Percentiles rank a stretch among this genome's conserved stretches.
These are phyloP conservation scores for Hippotragus niger DNA, from an alignment of 2,113 vertebrate genomes.

Conservation along the genomic window DNA sequence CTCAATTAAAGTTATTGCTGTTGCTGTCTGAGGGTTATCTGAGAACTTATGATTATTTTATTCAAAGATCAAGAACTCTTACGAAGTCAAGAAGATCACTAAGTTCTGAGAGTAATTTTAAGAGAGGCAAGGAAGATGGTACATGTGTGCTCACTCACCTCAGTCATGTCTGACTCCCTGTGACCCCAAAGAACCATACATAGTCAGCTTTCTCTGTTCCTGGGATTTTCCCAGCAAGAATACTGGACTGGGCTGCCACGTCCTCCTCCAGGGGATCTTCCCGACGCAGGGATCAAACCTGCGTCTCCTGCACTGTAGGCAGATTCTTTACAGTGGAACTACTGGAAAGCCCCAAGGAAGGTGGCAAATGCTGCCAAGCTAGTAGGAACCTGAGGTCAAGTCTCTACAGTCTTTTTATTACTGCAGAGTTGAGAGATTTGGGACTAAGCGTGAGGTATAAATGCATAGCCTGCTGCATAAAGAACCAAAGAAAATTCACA, in stretches of 20 bases:
- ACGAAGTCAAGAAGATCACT: background rate
- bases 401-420: background rate
- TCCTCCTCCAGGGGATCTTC: background rate
- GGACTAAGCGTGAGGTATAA: background rate
- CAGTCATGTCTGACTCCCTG: background rate
- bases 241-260: background rate
- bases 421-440: background rate
- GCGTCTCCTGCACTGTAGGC: background rate
- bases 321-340: background rate
- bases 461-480: background rate
- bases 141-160: rapidly evolving
- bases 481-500: background rate
- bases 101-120: background rate
- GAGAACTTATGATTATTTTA: background rate
- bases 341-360: background rate
- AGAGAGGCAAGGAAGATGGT: background rate
- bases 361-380: background rate
- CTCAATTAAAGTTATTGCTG: background rate
- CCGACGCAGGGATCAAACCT: background rate
- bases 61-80: background rate
- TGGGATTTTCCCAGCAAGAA: background rate
- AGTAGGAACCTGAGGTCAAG: background rate
- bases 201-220: background rate
- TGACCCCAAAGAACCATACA: background rate
- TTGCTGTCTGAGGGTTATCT: background rate